Conservation (phyloP, 1,140 invertebrate species). For the Linepithema humile region DNA sequence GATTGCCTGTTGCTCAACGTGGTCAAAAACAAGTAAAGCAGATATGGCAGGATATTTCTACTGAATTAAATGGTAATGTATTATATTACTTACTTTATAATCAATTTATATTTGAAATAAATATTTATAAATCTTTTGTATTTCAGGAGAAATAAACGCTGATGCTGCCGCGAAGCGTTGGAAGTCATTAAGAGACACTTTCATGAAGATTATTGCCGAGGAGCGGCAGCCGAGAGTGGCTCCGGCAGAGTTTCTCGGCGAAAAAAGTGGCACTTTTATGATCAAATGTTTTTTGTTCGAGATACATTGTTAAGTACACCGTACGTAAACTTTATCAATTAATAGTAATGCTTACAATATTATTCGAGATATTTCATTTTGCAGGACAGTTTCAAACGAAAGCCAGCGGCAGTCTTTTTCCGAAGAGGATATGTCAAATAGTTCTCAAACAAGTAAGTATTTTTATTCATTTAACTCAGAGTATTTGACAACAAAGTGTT, state of each 20-base stretch:
- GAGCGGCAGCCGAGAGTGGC: background rate
- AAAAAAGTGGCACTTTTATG: background rate
- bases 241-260: background rate
- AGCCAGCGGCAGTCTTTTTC: background rate
- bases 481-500: background rate
- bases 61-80: background rate
- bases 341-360: background rate
- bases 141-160: background rate
- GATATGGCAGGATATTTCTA: background rate
- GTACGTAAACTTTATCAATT: background rate
- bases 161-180: background rate
- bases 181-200: background rate
- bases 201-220: background rate
- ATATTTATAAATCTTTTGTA: background rate
- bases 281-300: background rate
- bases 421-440: background rate
- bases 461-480: background rate
- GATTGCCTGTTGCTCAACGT: background rate
- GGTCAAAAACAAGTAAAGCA: background rate
- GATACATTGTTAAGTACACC: background rate
- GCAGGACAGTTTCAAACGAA: background rate
- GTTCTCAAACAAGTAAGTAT: background rate
- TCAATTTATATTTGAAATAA: background rate
- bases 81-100: background rate
- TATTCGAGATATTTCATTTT: constrained; percentile 5